These are phyloP conservation scores for Trochalopteron elliotii DNA, from an alignment of 2,113 vertebrate genomes.

Conservation along the genomic window DNA sequence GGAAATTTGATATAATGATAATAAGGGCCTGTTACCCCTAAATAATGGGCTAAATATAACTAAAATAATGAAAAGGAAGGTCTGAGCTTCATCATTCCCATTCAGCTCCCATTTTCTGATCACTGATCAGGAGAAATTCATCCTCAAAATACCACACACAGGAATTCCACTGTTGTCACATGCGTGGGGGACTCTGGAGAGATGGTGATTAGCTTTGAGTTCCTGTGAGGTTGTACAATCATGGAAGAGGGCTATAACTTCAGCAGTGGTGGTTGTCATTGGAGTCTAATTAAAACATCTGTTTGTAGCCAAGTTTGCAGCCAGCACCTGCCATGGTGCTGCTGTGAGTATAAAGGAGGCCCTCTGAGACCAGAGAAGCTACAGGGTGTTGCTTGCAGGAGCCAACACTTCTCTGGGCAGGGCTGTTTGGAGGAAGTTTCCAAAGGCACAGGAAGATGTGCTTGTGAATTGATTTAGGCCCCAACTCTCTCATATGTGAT, in stretches of 20 bases:
- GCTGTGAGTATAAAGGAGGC: background rate
- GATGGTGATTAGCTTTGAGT: background rate
- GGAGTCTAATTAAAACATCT: background rate
- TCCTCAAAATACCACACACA: background rate
- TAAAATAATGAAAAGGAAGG: background rate
- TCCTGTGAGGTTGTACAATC: accelerated
- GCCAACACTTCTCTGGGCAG: background rate
- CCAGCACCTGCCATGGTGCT: background rate
- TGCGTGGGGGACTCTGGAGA: background rate
- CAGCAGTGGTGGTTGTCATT: background rate
- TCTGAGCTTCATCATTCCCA: background rate
- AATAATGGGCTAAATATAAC: background rate
- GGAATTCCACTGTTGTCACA: background rate
- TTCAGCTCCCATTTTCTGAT: background rate
- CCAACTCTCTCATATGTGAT: background rate
- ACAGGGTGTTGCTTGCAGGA: background rate
- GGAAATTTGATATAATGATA: background rate
- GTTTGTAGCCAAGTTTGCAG: background rate
- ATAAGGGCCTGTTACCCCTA: background rate
- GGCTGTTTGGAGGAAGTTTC: background rate
- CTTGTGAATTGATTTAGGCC: background rate
- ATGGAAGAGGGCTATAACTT: background rate
- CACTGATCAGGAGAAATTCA: conserved; percentile 2
- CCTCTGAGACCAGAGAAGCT: background rate
- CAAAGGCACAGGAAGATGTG: background rate